Base-by-base conservation (phyloP, 2,888 invertebrate species). In the Apantesis nais region DNA sequence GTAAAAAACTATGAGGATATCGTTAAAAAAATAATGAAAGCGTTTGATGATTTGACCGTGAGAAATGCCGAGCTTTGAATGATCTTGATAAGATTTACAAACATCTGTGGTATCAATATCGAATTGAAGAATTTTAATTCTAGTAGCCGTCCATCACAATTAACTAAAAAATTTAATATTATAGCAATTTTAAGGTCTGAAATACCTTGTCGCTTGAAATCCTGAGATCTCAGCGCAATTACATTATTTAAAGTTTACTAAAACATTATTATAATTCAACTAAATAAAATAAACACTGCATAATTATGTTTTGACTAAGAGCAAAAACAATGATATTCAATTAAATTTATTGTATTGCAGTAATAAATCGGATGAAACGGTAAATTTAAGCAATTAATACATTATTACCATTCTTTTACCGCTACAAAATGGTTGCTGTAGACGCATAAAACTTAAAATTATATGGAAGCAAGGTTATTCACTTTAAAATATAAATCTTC, bases 1-100 rank as follows among this genome's bases (percentile, higher is more conserved):
- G 81, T 82, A 91, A 92, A 93, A 92, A 93, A 88, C 75, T 81
- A 83, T 87, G 86, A 87, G 90, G 91, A 90, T 83, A 83, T 78
- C 76, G 79, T 86, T 86, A 73, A 80, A 88, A 88, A 88, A 86
- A 80, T 75, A 85, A 91, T 90, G 93, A 93, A 93, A 93, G 92
- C 92, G 78, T 80, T 79, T 79, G 75, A 75, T 82, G 62, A 65
- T 71, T 73, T 73, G 75, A 82, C 78, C 84, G 86, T 86, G 88
- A 82, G 86, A 86, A 85, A 75, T 76, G 77, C 71, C 41, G 16
- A 72, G 61, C 37, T 67, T 60, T 48, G 29, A 70, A 62, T 62
- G 61, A 65, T 60, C 67, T 66, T 61, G 62, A 63, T 60, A 67
- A 34, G 16, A 16, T 25, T 29, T 12, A 29, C 34, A 66, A 25